phyloP scores from a whole-genome alignment of 2,888 invertebrate genomes.

The Vanessa cardui region DNA sequence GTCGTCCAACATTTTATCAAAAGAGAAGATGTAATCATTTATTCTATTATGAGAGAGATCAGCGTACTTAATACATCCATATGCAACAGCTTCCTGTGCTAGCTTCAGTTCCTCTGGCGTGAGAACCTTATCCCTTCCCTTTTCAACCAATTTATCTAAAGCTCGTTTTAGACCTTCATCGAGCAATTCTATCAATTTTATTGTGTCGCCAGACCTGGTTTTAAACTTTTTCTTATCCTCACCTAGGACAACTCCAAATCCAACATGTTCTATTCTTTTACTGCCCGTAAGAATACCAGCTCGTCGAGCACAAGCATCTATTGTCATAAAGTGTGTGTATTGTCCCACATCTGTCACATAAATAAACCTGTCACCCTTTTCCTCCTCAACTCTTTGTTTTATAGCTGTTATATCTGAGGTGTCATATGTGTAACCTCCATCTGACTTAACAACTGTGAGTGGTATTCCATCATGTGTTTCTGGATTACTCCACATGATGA shows the following conservation, averaged over 20 bases:
- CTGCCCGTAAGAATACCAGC: constrained; percentile 86
- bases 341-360: constrained; percentile 98
- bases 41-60: constrained; percentile 96
- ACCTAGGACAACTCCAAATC: constrained; percentile 98
- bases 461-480: constrained; percentile 89
- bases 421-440: constrained; percentile 98
- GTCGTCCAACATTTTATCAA: constrained; percentile 99
- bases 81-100: constrained; percentile 96
- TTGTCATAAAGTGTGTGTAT: constrained; percentile 86
- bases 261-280: constrained; percentile 93
- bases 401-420: constrained; percentile 98
- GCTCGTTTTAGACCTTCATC: constrained; percentile 95
- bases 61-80: constrained; percentile 99
- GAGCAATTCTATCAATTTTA: constrained; percentile 92
- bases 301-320: constrained; percentile 91
- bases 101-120: constrained; percentile 89
- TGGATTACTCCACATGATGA: constrained; percentile 90
- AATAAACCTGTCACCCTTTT: constrained; percentile 93
- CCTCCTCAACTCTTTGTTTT: constrained; percentile 91
- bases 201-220: constrained; percentile 97
- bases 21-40: constrained; percentile 98
- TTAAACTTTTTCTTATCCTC: constrained; percentile 99
- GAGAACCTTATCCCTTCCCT: constrained; percentile 92
- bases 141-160: constrained; percentile 92
- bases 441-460: constrained; percentile 97